Percentiles rank a stretch among this genome's conserved stretches.
These are phyloP conservation scores for Leptinotarsa undecemlineata DNA, from an alignment of 1,140 invertebrate species.

Conservation along the genomic window DNA sequence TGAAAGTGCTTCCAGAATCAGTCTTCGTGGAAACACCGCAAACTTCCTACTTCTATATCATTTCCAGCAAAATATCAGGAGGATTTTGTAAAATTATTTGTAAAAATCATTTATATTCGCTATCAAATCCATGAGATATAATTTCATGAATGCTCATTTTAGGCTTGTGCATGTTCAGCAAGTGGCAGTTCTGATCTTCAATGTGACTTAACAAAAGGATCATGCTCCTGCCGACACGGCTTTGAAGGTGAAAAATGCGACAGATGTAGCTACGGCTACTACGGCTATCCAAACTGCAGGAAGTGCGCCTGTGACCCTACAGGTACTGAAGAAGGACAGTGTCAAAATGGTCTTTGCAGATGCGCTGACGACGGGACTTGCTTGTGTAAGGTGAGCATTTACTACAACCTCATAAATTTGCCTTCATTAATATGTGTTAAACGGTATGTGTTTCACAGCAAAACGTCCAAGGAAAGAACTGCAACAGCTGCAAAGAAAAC, in stretches of 20 bases:
- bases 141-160: conserved; percentile 14
- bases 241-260: conserved; percentile 82
- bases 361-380: conserved; percentile 81
- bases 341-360: conserved; percentile 69
- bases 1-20: too few species aligned
- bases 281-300: conserved; percentile 86
- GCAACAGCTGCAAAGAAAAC: conserved; percentile 80
- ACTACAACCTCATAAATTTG: not conserved
- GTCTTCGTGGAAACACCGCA: too few species aligned
- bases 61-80: too few species aligned
- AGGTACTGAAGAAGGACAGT: conserved; percentile 71
- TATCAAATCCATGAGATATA: too few species aligned
- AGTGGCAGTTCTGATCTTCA: conserved; percentile 68
- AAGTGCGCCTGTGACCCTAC: conserved; percentile 76
- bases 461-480: conserved; percentile 80
- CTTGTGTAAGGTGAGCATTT: conserved; percentile 74
- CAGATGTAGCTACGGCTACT: conserved; percentile 80
- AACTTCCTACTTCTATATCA: too few species aligned
- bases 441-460: conserved; percentile 60
- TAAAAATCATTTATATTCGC: too few species aligned
- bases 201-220: conserved; percentile 77
- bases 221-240: conserved; percentile 80
- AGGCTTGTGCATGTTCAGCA: conserved; percentile 76
- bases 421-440: not conserved
- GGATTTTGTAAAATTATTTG: too few species aligned